Conservation (phyloP, 2,113 vertebrate species). For the Australoheros scitulus region DNA sequence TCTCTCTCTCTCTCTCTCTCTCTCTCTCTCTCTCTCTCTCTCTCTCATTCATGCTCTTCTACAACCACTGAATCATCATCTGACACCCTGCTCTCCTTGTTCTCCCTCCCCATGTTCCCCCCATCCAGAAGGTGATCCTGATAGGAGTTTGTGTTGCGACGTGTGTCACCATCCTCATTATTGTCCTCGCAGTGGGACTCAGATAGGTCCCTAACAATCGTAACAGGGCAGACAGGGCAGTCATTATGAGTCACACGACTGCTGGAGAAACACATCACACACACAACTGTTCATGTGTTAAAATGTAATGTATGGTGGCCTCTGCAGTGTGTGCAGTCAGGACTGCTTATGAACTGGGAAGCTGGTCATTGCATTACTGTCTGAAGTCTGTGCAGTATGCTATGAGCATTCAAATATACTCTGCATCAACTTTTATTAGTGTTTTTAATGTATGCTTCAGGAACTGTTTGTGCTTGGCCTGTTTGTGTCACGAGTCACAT, state of each 20-base stretch:
- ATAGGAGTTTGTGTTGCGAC: conserved; percentile 73
- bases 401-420: conserved; percentile 5
- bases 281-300: background rate
- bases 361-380: conserved; percentile 4
- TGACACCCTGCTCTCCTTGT: conserved; percentile 29
- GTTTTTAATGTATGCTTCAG: background rate
- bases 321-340: background rate
- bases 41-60: background rate
- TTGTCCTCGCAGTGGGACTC: conserved; percentile 73
- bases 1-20: background rate
- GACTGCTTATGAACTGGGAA: background rate
- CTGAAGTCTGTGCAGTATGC: background rate
- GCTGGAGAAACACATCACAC: conserved; percentile 1
- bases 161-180: conserved; percentile 72
- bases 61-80: background rate
- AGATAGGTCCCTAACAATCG: conserved; percentile 56
- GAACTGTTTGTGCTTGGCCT: background rate
- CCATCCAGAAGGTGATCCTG: conserved; percentile 77
- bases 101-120: background rate
- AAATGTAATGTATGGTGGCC: background rate
- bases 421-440: background rate
- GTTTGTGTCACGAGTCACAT: background rate
- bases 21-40: background rate
- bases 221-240: conserved; percentile 2
- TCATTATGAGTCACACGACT: background rate